phyloP scores from a whole-genome alignment of 2,888 invertebrate species.

The Blastobasis lacticolella region DNA sequence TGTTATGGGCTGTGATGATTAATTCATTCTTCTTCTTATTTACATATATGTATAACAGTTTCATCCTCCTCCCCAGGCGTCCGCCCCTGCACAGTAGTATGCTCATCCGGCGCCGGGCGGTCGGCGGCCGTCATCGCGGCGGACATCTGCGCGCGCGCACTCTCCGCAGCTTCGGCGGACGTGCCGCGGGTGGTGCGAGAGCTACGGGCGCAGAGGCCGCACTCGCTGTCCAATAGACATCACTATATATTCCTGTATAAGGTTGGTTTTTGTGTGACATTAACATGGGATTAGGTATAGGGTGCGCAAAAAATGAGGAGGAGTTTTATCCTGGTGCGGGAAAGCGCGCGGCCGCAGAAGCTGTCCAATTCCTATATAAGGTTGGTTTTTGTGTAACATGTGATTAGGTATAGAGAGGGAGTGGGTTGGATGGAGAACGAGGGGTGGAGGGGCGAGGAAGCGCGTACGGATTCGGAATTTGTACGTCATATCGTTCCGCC shows the following conservation, averaged over 20 bases:
- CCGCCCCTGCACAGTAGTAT: conserved; percentile 86
- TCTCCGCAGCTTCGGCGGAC: conserved; percentile 85
- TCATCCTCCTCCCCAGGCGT: conserved; percentile 43
- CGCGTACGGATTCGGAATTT: too few relatives aligned
- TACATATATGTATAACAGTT: too few relatives aligned
- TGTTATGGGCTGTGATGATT: too few relatives aligned
- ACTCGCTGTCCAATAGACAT: conserved; percentile 91
- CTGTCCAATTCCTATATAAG: conserved; percentile 96
- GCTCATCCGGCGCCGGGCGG: conserved; percentile 93
- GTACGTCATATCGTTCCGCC: too few relatives aligned
- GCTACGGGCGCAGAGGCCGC: conserved; percentile 90
- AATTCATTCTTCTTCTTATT: too few relatives aligned
- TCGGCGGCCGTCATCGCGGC: conserved; percentile 90
- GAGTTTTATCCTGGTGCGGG: too few relatives aligned
- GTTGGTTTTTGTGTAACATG: conserved; percentile 49
- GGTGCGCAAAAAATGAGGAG: too few relatives aligned
- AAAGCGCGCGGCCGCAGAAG: conserved; percentile 83
- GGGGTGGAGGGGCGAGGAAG: too few relatives aligned
- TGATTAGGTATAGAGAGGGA: too few relatives aligned
- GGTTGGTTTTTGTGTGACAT: conserved; percentile 58
- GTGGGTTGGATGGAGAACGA: too few relatives aligned
- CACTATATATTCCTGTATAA: conserved; percentile 95
- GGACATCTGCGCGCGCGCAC: conserved; percentile 90
- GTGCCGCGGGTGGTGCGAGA: conserved; percentile 89
- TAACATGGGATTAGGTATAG: too few relatives aligned